Percentiles rank a stretch among this genome's conserved stretches.
phyloP scores from a whole-genome alignment of 1,140 invertebrate genomes.

The Drosophila subobscura region DNA sequence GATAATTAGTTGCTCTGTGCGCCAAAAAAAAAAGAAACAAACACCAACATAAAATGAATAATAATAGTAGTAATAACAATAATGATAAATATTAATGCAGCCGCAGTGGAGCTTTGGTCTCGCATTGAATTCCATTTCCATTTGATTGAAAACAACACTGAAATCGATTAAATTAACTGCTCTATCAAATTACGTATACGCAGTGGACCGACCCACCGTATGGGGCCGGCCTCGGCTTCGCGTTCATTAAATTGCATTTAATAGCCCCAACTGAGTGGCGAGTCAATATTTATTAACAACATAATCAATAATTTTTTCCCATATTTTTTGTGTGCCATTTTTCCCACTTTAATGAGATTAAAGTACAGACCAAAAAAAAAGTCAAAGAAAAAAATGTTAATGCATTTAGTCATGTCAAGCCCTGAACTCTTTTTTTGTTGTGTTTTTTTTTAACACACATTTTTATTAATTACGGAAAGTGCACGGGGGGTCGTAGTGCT shows the following conservation, averaged over 20 bases:
- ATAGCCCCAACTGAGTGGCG: conserved; percentile 56
- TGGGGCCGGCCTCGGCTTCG: conserved; percentile 2
- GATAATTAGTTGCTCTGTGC: conserved; percentile 59
- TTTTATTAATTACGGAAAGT: too few relatives aligned
- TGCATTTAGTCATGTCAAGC: conserved; percentile 58
- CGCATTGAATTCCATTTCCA: conserved; percentile 41
- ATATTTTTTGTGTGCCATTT: conserved; percentile 9
- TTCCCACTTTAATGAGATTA: conserved; percentile 59
- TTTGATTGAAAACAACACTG: conserved; percentile 51
- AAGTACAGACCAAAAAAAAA: conserved; percentile 39
- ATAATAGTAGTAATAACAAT: conserved; percentile 29
- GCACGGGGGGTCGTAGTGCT: too few relatives aligned
- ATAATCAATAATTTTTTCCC: conserved; percentile 69
- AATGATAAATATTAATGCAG: conserved; percentile 63
- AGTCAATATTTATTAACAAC: conserved; percentile 77
- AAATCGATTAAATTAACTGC: conserved; percentile 61
- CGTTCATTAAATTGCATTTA: conserved; percentile 68
- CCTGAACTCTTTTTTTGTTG: conserved; percentile 15
- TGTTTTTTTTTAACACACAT: conserved; percentile 11
- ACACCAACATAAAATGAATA: too few relatives aligned
- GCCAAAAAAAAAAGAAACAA: conserved; percentile 15
- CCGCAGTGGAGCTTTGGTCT: conserved; percentile 13
- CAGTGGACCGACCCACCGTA: background rate
- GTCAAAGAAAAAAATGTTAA: conserved; percentile 50
- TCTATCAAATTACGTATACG: conserved; percentile 65